phyloP scores from a whole-genome alignment of 2,888 invertebrate species.

The Heliconius aoede region DNA sequence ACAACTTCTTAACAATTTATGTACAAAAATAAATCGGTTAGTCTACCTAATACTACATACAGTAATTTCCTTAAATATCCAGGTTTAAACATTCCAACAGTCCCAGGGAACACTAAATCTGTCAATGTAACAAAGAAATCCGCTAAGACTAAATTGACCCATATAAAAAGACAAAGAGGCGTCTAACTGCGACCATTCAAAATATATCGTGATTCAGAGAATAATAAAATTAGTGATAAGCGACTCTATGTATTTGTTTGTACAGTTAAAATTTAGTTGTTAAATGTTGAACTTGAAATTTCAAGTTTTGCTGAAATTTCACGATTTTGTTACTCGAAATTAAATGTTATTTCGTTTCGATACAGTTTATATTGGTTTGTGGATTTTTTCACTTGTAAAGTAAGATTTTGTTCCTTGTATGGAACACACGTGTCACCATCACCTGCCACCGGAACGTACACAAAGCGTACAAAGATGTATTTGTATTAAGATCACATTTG shows the following conservation, averaged over 20 bases:
- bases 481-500: conserved; percentile 42
- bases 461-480: conserved; percentile 53
- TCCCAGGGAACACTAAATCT: conserved; percentile 51
- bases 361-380: conserved; percentile 14
- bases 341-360: neutral
- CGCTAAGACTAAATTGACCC: conserved; percentile 50
- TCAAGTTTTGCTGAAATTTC: conserved; percentile 9
- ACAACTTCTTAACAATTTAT: no score
- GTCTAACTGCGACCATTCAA: conserved; percentile 50
- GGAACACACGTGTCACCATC: conserved; percentile 46
- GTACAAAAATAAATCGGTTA: no score
- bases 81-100: conserved; percentile 44
- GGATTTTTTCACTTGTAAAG: neutral
- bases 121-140: conserved; percentile 55
- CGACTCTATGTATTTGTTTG: conserved; percentile 19
- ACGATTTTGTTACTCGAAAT: conserved; percentile 5
- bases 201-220: conserved; percentile 54
- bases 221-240: conserved; percentile 13
- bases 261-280: conserved; percentile 36
- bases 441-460: conserved; percentile 55
- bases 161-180: conserved; percentile 53
- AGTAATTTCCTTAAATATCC: conserved; percentile 44
- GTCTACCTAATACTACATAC: neutral
- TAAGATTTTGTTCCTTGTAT: neutral
- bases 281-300: neutral